Evolutionary conservation across 2,797 vertebrate genomes (phyloP), one percentile per base, ranked within the genome.

Genomic region (Eurystomus glaucurus): DNA sequence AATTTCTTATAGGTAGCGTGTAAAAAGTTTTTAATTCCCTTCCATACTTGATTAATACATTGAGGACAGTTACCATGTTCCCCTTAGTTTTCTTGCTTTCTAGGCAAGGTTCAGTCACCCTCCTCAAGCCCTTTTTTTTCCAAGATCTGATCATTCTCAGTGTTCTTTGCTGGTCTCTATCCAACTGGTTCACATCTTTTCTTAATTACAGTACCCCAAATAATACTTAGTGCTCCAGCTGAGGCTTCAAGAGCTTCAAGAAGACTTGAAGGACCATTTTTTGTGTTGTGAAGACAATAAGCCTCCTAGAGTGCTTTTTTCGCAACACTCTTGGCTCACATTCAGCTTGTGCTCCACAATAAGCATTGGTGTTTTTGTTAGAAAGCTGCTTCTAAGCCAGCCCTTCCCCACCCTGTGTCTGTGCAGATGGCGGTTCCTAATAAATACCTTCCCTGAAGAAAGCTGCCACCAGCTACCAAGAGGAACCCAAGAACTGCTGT

Each of bases 211-310:
- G 29, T 74, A 78, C 5, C 7, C 6, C 17, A 58, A 64, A 83
- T 55, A 88, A 78, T 25, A 66, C 21, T 82, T 54, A 71, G 41
- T 51, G 19, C 33, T 90, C 39, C 79, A 90, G 45, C 41, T 65
- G 79, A 84, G 71, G 8, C 72, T 88, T 83, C 86, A 77, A 84
- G 65, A 82, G 6, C 41, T 70, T 85, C n/a, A 66, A 75, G 52
- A 85, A 85, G 37, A 58, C 13, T 62, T 65, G 35, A 92, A 92
- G 58, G 43, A 76, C 23, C 37, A 65, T 43, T 94, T 81, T 78
- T 84, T 75, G n/a, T 64, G 45, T 54, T 79, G 33, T 66, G n/a
- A 46, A 86, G 62, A 86, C 33, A 86, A 81, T 71, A 52, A 31
- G 35, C 76, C 58, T 78, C 54, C 88, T 69, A 14, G 54, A 75